Evolutionary conservation across 2,113 vertebrate species (phyloP).

Genomic region (Grammomys dolichurus): DNA sequence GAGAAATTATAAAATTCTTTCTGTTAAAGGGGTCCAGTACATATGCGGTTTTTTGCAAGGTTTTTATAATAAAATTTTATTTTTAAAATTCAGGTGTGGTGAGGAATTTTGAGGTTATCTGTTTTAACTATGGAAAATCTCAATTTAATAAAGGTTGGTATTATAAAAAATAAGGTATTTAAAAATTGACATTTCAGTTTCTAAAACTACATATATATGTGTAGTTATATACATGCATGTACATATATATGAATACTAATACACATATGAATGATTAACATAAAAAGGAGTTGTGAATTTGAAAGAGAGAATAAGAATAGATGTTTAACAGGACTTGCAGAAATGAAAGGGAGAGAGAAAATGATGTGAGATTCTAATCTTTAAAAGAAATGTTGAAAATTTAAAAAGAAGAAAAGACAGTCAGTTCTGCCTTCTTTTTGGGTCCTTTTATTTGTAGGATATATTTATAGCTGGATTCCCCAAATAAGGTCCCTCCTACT

Average conservation of each 20-base stretch:
- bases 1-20: neutral
- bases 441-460: neutral
- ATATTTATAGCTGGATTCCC: neutral
- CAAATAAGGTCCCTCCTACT: too few species aligned
- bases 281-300: neutral
- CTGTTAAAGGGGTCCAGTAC: neutral
- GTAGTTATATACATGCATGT: neutral
- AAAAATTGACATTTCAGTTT: conserved; percentile 27
- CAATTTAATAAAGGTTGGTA: neutral
- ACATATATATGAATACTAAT: neutral
- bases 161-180: neutral
- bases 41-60: neutral
- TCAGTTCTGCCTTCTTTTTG: neutral
- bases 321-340: neutral
- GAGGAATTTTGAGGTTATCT: neutral
- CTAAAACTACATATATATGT: neutral
- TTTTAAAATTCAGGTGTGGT: neutral
- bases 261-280: neutral
- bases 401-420: neutral
- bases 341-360: neutral
- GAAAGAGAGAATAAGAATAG: neutral
- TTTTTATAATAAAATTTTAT: neutral
- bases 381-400: neutral
- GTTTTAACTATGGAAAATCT: neutral
- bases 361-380: neutral